Base-by-base conservation (phyloP, 53 echinoderm and acorn worm species). In the Actinopyga echinites region DNA sequence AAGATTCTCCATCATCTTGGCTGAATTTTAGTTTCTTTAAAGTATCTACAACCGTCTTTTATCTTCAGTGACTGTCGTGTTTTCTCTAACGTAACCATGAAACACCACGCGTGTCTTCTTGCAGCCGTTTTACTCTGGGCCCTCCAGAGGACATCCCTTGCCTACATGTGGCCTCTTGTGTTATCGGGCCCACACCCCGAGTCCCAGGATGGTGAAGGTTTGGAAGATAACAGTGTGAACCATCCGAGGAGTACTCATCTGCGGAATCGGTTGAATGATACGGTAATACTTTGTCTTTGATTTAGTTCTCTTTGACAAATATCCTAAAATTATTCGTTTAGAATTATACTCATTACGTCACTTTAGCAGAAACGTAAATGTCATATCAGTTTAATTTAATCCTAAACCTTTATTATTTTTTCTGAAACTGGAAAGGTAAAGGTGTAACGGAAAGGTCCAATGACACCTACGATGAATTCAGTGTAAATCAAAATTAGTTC, bases 121-220 rank as follows among this genome's bases (percentile, higher is more conserved):
- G 13, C 55, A 3, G 24, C 21, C 2, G 24, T 78, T 26, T 49
- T 12, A 11, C 17, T 56, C 28, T 25, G 45, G 21, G 25, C 57
- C 4, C 17, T 78, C 12, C 78, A 78, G 33, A 54, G 53, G 54
- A 28, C 56, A 25, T 52, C 78, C 9, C 30, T 32, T 32, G 57
- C 55, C 28, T 78, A 55, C 31, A 78, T 78, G 54, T 78, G 78
- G 78, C 78, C 78, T 21, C 78, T 78, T 32, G 33, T 78, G 8
- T 78, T 52, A 17, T 78, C 78, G 20, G 78, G 55, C 29, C 78
- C 78, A 6, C 78, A 78, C 19, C 78, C 78, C 32, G 55, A 78
- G 5, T 20, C 26, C 6, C 78, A 54, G 17, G 23, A 78, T 13
- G 28, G 11, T 31, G 57, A 78, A 28, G 55, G 6, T 5, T 4